Base-by-base conservation (phyloP, 92 coral and sea anemone genomes). In the Paragorgia papillata region DNA sequence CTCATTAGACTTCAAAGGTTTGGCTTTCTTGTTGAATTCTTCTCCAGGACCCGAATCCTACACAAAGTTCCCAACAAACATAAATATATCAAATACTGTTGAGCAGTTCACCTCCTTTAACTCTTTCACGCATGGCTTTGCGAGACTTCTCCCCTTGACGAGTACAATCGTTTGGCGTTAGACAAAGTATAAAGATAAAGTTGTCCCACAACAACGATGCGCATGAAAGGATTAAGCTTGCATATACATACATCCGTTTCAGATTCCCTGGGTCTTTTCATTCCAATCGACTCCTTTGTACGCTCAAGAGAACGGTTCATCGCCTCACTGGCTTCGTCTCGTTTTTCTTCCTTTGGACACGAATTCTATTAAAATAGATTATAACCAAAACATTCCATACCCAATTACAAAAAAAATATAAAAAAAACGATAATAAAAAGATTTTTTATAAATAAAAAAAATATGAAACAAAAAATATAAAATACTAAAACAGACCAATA, bases 251-350 rank as follows among this genome's bases (percentile, higher is more conserved):
- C 78, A 34, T 71, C 78, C 26, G 78, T 71, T 55, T 57, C 57
- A 0, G 78, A 71, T 55, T 71, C 78, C 78, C 78, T 71, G 13
- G 62, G 78, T 28, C 78, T 30, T 35, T 71, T 71, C 51, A 35
- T 7, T 10, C 78, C 78, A 51, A 62, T n/a, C 6, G 9, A 6
- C 30, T 56, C 62, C 22, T 56, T 56, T 9, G 10, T 17, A 22
- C 29, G 3, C 3, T 8, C 62, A 14, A 56, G 31, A 2, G 62
- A 22, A 56, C 31, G n/a, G 7, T 7, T 46, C n/a, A 6, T 46
- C 14, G 15, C n/a, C 53, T 46, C 53, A n/a, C n/a, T 15, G 15
- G 53, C 53, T 2, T 9, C n/a, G 53, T 46, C 53, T 15, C 53
- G n/a, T 7, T 46, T 7, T 2, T 7, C 12, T 2, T 15, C 53